These are phyloP conservation scores for Oikopleura dioica DNA, from an alignment of 23 tunicate species.

Conservation along the genomic window DNA sequence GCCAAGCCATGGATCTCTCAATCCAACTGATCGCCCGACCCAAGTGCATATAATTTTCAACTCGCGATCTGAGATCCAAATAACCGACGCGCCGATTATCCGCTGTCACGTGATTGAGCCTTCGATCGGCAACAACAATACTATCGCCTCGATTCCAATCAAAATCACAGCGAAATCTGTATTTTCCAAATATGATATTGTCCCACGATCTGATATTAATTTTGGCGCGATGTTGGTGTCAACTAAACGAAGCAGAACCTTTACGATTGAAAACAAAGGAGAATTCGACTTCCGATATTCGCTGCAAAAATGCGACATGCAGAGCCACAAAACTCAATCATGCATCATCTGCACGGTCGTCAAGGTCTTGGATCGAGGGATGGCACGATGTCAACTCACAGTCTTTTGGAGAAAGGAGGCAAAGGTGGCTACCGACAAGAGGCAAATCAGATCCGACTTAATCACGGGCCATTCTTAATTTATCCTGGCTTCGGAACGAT, in stretches of 20 bases:
- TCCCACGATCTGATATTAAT: slow-evolving; percentile 77
- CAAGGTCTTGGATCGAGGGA: no score
- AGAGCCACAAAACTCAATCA: no score
- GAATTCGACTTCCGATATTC: slow-evolving; percentile 92
- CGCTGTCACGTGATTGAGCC: slow-evolving; percentile 97
- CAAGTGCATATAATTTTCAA: slow-evolving; percentile 52
- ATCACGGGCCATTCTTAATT: slow-evolving; percentile 51
- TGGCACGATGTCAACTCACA: no score
- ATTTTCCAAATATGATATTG: slow-evolving; percentile 39
- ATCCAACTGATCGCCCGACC: slow-evolving; percentile 78
- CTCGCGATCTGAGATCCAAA: slow-evolving; percentile 34
- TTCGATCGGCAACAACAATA: slow-evolving; percentile 28
- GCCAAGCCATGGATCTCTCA: slow-evolving; percentile 64
- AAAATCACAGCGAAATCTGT: slow-evolving; percentile 22
- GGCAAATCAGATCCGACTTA: slow-evolving; percentile 39
- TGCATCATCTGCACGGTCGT: no score
- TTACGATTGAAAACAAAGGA: slow-evolving; percentile 75
- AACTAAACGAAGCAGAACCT: slow-evolving; percentile 33
- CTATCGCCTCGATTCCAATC: slow-evolving; percentile 83
- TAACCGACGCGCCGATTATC: slow-evolving; percentile 59
- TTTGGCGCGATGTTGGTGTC: slow-evolving; percentile 86
- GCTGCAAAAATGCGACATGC: no score
- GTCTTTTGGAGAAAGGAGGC: not conserved
- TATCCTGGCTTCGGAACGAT: slow-evolving; percentile 85
- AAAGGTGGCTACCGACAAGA: not conserved